phyloP scores from a whole-genome alignment of 2,797 vertebrate species.

The Melanotaenia nigrans region DNA sequence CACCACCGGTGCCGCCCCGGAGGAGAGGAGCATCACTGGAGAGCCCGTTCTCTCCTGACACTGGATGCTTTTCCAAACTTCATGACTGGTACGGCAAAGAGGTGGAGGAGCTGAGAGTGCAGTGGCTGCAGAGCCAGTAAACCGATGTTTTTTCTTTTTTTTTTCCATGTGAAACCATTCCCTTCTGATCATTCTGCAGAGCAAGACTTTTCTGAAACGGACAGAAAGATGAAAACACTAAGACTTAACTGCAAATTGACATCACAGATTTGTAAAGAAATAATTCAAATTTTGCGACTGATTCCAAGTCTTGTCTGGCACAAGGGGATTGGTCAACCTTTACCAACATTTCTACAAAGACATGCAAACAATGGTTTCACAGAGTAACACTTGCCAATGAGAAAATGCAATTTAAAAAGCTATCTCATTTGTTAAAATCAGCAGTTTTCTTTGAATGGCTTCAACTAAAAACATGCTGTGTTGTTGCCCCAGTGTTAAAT shows the following conservation, averaged over 20 bases:
- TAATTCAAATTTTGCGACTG: slow-evolving; percentile 3
- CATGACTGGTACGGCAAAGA: slow-evolving; percentile 90
- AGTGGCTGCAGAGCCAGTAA: slow-evolving; percentile 87
- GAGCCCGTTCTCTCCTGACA: slow-evolving; percentile 71
- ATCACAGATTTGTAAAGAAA: not conserved
- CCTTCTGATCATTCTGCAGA: slow-evolving; percentile 30
- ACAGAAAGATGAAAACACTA: not conserved
- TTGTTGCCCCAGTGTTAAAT: not conserved
- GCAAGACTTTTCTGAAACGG: slow-evolving; percentile 4
- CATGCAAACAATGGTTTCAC: not conserved
- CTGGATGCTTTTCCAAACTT: slow-evolving; percentile 85
- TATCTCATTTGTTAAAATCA: too few relatives aligned
- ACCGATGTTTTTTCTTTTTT: not conserved
- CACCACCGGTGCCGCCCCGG: slow-evolving; percentile 84
- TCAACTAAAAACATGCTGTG: not conserved
- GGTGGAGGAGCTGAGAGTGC: slow-evolving; percentile 83
- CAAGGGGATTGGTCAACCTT: slow-evolving; percentile 33
- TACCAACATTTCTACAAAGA: slow-evolving; percentile 25
- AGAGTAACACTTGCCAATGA: too few relatives aligned
- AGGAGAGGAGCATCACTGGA: slow-evolving; percentile 74
- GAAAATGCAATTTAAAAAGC: too few relatives aligned
- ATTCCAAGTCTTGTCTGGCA: slow-evolving; percentile 53
- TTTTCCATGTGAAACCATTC: slow-evolving; percentile 45
- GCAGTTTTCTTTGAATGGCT: too few relatives aligned
- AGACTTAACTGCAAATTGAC: slow-evolving; percentile 9